phyloP scores from a whole-genome alignment of 2,113 vertebrate genomes.

The Speoplatyrhinus poulsoni region DNA sequence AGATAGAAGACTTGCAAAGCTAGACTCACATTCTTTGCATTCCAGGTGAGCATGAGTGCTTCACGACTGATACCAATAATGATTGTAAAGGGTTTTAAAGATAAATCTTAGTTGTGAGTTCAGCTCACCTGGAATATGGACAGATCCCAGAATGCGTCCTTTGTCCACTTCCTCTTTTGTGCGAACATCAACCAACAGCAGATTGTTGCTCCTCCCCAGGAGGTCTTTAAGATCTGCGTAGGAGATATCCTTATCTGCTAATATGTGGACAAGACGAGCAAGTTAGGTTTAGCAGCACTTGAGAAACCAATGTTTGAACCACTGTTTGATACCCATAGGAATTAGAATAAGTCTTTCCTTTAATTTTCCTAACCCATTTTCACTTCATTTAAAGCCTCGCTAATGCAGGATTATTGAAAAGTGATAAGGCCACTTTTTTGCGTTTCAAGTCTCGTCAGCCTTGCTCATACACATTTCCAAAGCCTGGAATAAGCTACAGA shows the following conservation, averaged over 20 bases:
- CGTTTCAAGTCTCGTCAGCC: neutral
- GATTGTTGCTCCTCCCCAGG: constrained; percentile 44
- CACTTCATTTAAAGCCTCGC: no score
- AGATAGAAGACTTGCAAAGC: neutral
- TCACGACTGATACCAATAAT: neutral
- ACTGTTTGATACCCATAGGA: neutral
- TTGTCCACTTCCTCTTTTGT: constrained; percentile 68
- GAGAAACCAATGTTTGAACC: neutral
- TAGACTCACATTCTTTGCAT: no score
- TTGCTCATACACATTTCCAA: neutral
- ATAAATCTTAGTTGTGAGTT: neutral
- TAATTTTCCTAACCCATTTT: no score
- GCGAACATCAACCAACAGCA: constrained; percentile 78
- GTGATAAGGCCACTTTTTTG: no score
- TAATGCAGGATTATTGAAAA: no score
- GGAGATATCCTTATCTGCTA: constrained; percentile 57
- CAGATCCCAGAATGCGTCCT: constrained; percentile 71
- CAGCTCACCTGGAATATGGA: constrained; percentile 75
- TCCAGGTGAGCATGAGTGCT: no score
- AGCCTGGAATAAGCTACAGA: no score
- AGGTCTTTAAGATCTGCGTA: constrained; percentile 72
- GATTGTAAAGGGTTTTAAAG: neutral
- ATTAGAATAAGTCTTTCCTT: no score
- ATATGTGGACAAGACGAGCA: neutral
- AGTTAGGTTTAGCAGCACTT: neutral